Evolutionary conservation across 2,113 vertebrate species (phyloP).

Genomic region (Phoenicopterus ruber): DNA sequence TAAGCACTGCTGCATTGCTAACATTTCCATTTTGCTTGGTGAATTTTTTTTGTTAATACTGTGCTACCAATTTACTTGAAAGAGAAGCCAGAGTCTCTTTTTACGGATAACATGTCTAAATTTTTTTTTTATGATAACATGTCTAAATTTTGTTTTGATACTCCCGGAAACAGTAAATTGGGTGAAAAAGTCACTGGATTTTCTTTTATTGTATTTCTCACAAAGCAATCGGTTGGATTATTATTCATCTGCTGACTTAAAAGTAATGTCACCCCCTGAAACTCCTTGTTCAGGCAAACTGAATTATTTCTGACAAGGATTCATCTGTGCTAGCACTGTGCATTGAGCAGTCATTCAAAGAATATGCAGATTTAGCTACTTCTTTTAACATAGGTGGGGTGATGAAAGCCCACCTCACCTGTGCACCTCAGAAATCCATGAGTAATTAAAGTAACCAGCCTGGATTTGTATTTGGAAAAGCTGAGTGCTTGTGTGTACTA

Average conservation of each 20-base stretch:
- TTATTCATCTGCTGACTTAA: conserved; percentile 54
- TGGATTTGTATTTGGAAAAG: conserved; percentile 41
- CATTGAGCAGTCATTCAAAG: neutral
- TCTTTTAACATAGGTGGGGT: neutral
- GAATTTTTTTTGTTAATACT: conserved; percentile 25
- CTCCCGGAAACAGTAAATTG: neutral
- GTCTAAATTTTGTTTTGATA: conserved; percentile 1
- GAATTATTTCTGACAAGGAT: conserved; percentile 51
- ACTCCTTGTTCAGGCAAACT: conserved; percentile 46
- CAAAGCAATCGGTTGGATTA: conserved; percentile 22
- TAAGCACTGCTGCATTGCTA: conserved; percentile 65
- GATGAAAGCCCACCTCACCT: conserved; percentile 2
- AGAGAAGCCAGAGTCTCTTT: conserved; percentile 4
- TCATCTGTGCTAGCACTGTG: neutral
- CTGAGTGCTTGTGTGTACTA: neutral
- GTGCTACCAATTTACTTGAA: conserved; percentile 57
- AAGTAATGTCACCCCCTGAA: conserved; percentile 45
- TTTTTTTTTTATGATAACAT: conserved; percentile 28
- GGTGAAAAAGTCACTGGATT: conserved; percentile 19
- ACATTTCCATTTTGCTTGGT: conserved; percentile 63
- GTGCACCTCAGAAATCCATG: conserved; percentile 8
- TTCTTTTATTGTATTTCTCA: neutral
- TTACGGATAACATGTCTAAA: neutral
- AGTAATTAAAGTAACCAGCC: conserved; percentile 41
- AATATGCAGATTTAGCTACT: conserved; percentile 24